Evolutionary conservation across 2,113 vertebrate genomes (phyloP).

Genomic region (Gnathonemus echidnorhynchus): DNA sequence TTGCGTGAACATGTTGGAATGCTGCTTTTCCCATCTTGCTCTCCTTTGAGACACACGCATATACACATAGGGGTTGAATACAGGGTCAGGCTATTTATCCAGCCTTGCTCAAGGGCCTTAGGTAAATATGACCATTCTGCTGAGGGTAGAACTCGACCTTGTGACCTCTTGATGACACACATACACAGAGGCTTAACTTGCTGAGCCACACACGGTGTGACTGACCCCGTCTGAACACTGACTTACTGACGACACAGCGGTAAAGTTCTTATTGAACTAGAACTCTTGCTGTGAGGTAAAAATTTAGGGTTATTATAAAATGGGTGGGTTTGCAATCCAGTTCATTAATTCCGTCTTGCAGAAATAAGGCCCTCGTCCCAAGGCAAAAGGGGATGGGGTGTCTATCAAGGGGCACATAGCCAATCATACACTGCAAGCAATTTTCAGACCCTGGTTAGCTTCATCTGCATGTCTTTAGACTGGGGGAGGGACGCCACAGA

Average conservation of each 20-base stretch:
- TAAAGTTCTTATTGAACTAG: background rate
- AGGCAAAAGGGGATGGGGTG: background rate
- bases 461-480: background rate
- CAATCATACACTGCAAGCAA: background rate
- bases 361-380: background rate
- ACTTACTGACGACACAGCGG: background rate
- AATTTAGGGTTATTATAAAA: background rate
- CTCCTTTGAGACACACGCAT: background rate
- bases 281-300: background rate
- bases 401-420: background rate
- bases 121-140: background rate
- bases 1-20: background rate
- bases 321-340: background rate
- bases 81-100: background rate
- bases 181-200: background rate
- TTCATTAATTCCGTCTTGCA: background rate
- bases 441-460: background rate
- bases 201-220: background rate
- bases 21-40: background rate
- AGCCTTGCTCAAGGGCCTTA: background rate
- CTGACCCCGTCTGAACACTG: background rate
- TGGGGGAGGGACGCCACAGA: background rate
- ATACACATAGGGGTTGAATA: background rate
- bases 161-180: background rate
- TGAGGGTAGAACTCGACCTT: background rate